Evolutionary conservation across 23 tunicate species (phyloP), one percentile per base, ranked within the genome.

Genomic region (Styela clava): DNA sequence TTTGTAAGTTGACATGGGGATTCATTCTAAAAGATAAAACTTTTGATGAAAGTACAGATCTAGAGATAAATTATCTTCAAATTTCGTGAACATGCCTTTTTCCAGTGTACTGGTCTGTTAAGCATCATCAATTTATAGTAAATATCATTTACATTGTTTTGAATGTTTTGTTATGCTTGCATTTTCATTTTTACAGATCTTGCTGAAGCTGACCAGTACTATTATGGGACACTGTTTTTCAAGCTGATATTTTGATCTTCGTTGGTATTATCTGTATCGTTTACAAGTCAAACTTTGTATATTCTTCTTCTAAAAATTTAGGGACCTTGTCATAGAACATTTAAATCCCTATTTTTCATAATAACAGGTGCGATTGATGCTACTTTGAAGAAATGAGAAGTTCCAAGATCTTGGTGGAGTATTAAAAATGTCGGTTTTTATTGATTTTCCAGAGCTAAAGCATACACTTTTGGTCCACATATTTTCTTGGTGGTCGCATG

Each of bases 261-360:
- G 3, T 3, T 32, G 77, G 77, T 71, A 71, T 32, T n/a, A 16
- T 76, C 37, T 76, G 81, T 76, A 36, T 52, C 81, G 81, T 76
- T 76, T 27, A 36, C 81, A 35, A 76, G 81, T 52, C 81, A 76
- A 76, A 76, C 81, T 76, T 76, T 76, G 81, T 64, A 36, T 44
- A 25, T 25, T 16, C 31, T 29, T 76, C 44, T 76, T 7, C 2
- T 32, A 71, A 29, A 71, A 30, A 28, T 21, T 71, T 71, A 3
- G 77, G 77, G 3, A 28, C 77, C 32, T 18, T 18, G 16, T 30
- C 16, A 30, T 19, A 29, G 29, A n/a, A 24, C 16, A 7, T 30
- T 21, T 28, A 71, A 71, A 71, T 29, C 34, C 27, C 35, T 32
- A 12, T 71, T 34, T 71, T 71, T 34, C 77, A 71, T 22, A 33